Evolutionary conservation across 1,140 invertebrate species (phyloP), one percentile per base, ranked within the genome.

Genomic region (Euborellia annulipes): DNA sequence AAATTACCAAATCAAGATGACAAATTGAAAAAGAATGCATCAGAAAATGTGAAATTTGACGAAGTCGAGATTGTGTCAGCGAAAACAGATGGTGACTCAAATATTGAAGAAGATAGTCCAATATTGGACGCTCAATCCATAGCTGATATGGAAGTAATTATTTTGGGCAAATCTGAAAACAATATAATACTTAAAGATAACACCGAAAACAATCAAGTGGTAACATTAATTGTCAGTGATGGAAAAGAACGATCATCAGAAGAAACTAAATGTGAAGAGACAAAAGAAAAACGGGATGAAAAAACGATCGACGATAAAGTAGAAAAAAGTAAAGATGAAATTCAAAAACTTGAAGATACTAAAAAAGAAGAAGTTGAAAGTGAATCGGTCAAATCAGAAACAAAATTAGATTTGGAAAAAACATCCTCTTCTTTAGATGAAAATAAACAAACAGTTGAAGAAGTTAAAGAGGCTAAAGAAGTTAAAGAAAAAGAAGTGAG

Each of bases 341-440:
- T 6, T 27, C 23, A 27, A 6, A 27, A 27, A 27, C 11, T 11
- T 27, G 23, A 27, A 27, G 23, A 43, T 32, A 45, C n/a, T 16
- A 60, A 55, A 41, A 52, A 61, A 38, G 60, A 58, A 43, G 55
- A 54, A 43, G 49, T 58, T 46, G 38, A 58, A 20, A 55, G 62
- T 40, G 60, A 64, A 43, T 45, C 56, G 36, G 43, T 42, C 27
- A 52, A 56, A 39, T 47, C 51, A 43, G 53, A 56, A 23, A 46
- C 45, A 46, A 23, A 48, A 45, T 21, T 49, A 6, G 52, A 54
- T 47, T 19, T 38, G 7, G 52, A 54, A 43, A 41, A 54, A 34
- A 38, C 22, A 16, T 43, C 49, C 9, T 27, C 17, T 17, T 16
- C 36, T 46, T 18, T 39, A 36, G 41, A 40, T 27, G 23, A 27